Evolutionary conservation across 2,888 invertebrate genomes (phyloP), one percentile per base, ranked within the genome.

Genomic region (Archips xylosteana): DNA sequence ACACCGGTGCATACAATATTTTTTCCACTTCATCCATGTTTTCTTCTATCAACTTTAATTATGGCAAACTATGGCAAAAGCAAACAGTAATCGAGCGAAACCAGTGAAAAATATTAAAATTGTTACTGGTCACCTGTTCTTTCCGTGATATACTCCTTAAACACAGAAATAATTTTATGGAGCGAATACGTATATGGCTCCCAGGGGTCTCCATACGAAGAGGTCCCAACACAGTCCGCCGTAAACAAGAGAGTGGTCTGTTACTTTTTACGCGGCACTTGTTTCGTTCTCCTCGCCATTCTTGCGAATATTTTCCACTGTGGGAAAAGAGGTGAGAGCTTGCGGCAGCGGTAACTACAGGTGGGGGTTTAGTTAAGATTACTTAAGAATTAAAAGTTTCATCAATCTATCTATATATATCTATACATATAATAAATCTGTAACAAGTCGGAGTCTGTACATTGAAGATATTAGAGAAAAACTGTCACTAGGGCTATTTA

Each of bases 251-350:
- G 84, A 86, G 86, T 85, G 83, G 84, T 83, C 85, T 75, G 77
- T 86, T 86, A 86, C 85, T 87, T 89, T 90, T 89, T 88, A 89
- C 83, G 86, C 79, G 83, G 81, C 82, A 85, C 86, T 90, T 87
- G 85, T 85, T 87, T 84, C 85, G 83, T 83, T 79, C 85, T 81
- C 78, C 79, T 78, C 80, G 76, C 84, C 80, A 84, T 86, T 82
- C 84, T 83, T 80, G 79, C 78, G 85, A 87, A 89, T 88, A 92
- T 90, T 91, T 90, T 88, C 86, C 81, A 86, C 81, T 47, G 60
- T 23, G 51, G 23, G 32, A 42, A n/a, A 34, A 65, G 64, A 4
- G 4, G 36, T 32, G 23, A 12, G 64, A 23, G 39, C 13, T 10
- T 45, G 70, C 70, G 74, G 12, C 1, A n/a, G 63, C 63, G 47